These are phyloP conservation scores for Dreissena rostriformis DNA, from an alignment of 1,140 invertebrate genomes.

Conservation along the genomic window DNA sequence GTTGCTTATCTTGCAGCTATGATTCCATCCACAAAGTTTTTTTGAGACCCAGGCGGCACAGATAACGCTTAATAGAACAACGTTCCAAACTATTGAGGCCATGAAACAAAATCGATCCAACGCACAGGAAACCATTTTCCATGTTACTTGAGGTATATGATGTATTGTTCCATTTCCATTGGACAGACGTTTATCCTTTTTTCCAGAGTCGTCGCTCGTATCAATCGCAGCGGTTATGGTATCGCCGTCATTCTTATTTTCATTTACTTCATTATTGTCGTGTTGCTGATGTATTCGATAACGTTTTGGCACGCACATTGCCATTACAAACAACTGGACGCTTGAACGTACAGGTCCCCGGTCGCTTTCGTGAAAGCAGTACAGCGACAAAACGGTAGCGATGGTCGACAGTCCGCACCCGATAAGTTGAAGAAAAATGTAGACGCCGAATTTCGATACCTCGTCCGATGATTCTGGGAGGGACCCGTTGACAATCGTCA, in stretches of 20 bases:
- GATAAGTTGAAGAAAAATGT: slow-evolving; percentile 47
- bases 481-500: slow-evolving; percentile 43
- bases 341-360: background rate
- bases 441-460: slow-evolving; percentile 78
- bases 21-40: no score
- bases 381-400: slow-evolving; percentile 38
- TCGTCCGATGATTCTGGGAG: slow-evolving; percentile 59
- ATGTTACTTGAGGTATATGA: no score
- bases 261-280: no score
- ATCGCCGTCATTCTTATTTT: no score
- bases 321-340: background rate
- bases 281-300: no score
- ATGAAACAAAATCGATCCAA: slow-evolving; percentile 24
- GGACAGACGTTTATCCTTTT: no score
- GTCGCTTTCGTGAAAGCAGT: slow-evolving; percentile 3
- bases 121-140: slow-evolving; percentile 20
- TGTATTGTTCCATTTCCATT: no score
- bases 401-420: slow-evolving; percentile 36
- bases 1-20: no score
- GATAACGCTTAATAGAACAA: background rate
- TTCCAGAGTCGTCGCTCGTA: no score
- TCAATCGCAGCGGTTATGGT: no score
- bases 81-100: slow-evolving; percentile 25
- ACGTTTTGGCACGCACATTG: background rate
- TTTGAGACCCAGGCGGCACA: no score